A percentile compares a stretch with the other conserved stretches of the same genome.
phyloP scores from a whole-genome alignment of 1,140 invertebrate genomes.

The Parasteatoda tepidariorum region DNA sequence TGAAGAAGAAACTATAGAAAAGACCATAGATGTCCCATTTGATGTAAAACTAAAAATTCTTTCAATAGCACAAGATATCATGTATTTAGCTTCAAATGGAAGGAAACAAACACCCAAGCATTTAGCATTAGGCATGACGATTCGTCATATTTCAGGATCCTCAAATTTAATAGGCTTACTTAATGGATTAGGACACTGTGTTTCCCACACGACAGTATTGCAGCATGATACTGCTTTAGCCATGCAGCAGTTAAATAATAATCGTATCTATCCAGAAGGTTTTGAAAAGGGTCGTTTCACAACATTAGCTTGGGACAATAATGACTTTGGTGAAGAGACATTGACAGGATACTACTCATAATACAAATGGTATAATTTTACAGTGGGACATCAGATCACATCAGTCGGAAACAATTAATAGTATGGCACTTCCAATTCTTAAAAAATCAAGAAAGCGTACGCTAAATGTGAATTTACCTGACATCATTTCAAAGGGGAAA shows the following conservation, averaged over 20 bases:
- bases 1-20: not conserved
- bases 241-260: not conserved
- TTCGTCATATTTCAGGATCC: not conserved
- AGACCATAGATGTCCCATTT: not conserved
- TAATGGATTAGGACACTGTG: constrained; percentile 24
- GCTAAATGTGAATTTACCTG: not conserved
- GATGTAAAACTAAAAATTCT: not conserved
- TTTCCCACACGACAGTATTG: constrained; percentile 5
- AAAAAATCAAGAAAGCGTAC: not conserved
- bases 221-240: constrained; percentile 12
- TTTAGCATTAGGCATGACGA: not conserved
- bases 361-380: not conserved
- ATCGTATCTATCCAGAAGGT: not conserved
- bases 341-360: not conserved
- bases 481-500: not conserved
- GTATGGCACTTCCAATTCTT: not conserved
- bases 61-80: not conserved
- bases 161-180: not conserved
- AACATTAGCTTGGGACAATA: not conserved
- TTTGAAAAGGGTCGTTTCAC: not conserved
- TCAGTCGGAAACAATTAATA: not conserved
- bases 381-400: not conserved
- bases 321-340: constrained; percentile 1
- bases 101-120: not conserved
- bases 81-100: not conserved